phyloP scores from a whole-genome alignment of 2,888 invertebrate genomes.

The Calameuta filiformis region DNA sequence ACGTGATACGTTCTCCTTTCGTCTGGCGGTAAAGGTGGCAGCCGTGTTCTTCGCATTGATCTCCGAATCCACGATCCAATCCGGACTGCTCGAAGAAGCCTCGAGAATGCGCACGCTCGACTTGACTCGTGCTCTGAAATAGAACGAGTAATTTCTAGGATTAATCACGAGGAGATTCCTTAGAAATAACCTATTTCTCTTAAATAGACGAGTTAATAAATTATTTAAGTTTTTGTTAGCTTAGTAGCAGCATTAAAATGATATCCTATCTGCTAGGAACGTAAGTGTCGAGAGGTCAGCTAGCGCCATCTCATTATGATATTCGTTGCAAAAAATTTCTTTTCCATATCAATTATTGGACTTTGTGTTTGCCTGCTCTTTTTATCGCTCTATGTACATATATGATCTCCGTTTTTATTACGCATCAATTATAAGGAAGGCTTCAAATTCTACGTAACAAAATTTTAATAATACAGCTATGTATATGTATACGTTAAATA shows the following conservation, averaged over 20 bases:
- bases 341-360: background rate
- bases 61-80: conserved; percentile 91
- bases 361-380: background rate
- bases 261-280: background rate
- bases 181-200: background rate
- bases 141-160: conserved; percentile 14
- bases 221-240: background rate
- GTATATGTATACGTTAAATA: too few relatives aligned
- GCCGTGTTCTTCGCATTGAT: conserved; percentile 86
- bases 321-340: background rate
- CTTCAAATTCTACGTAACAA: background rate
- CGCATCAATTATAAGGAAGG: background rate
- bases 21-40: conserved; percentile 88
- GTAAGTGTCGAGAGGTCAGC: background rate
- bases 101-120: conserved; percentile 87
- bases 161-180: background rate
- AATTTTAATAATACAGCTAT: background rate
- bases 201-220: background rate
- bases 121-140: conserved; percentile 86
- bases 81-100: conserved; percentile 79
- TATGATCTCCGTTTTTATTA: background rate
- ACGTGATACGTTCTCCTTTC: conserved; percentile 68
- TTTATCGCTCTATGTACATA: background rate
- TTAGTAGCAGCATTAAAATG: background rate
- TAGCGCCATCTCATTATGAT: background rate